Evolutionary conservation across 2,888 invertebrate genomes (phyloP), one percentile per base, ranked within the genome.

Genomic region (Meliscaeva auricollis): DNA sequence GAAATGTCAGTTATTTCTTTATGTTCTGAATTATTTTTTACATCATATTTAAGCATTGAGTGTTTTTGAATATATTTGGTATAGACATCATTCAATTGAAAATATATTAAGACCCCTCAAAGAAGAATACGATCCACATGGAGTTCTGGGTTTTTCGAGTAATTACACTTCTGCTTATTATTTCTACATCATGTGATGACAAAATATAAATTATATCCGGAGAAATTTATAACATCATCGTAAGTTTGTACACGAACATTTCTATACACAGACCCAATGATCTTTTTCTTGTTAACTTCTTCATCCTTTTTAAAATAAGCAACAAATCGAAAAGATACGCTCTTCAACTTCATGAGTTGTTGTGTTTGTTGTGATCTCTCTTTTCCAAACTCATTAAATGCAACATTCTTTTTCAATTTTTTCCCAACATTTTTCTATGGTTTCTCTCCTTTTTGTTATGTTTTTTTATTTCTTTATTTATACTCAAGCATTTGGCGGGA

Each of bases 401-500:
- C 72, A 80, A 75, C 75, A 84, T 80, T 84, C 84, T 79, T 68
- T 38, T 38, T 38, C 13, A 11, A 8, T 38, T 79, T 64, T 64
- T 75, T 73, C 73, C 50, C 70, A 60, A 62, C 68, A 58, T 74
- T 78, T 83, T 83, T 78, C 66, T 80, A 66, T 66, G 66, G 66
- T 66, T 84, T 66, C 80, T 74, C 75, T 79, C 30, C 41, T 70
- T 48, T 46, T 52, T 48, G 41, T 77, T 22, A 50, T 56, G 22
- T 60, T 15, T 76, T 44, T 75, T 68, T 76, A 44, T 77, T 54
- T 58, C 56, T 78, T 78, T 50, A 60, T 68, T 79, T 30, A n/a
- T n/a, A 22, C n/a, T 48, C 41, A 56, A 56, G 66, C 84, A 84
- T 76, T 84, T 84, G 79, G 84, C 84, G 84, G 84, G 75, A 84